Evolutionary conservation across 2,888 invertebrate species (phyloP).

Genomic region (Marronus borbonicus): DNA sequence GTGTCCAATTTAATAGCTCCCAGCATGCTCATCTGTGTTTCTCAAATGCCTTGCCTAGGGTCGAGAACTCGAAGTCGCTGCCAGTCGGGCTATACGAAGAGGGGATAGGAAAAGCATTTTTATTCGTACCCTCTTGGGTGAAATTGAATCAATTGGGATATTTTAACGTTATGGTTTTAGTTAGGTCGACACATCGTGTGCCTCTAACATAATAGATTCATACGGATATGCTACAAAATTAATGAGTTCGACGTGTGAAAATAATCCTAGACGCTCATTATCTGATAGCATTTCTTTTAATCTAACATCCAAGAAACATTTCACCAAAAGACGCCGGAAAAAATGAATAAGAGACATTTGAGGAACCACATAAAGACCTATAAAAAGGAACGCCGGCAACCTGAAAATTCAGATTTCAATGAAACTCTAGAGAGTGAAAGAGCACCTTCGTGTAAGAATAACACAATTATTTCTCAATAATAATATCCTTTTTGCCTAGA

Average conservation of each 20-base stretch:
- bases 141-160: slow-evolving; percentile 68
- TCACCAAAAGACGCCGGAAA: too few species aligned
- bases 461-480: too few species aligned
- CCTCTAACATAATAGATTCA: slow-evolving; percentile 53
- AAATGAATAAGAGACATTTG: too few species aligned
- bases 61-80: slow-evolving; percentile 58
- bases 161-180: slow-evolving; percentile 64
- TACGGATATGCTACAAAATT: slow-evolving; percentile 51
- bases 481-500: too few species aligned
- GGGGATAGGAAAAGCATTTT: slow-evolving; percentile 63
- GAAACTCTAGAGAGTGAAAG: too few species aligned
- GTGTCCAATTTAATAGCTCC: slow-evolving; percentile 69
- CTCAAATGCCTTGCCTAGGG: slow-evolving; percentile 67
- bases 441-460: too few species aligned
- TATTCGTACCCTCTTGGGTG: slow-evolving; percentile 67
- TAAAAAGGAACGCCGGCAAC: too few species aligned
- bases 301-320: too few species aligned
- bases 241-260: slow-evolving; percentile 49
- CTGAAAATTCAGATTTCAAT: too few species aligned
- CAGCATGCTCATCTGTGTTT: slow-evolving; percentile 69
- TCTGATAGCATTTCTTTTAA: too few species aligned
- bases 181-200: slow-evolving; percentile 58
- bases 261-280: too few species aligned
- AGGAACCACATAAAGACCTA: too few species aligned
- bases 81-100: slow-evolving; percentile 55